These are phyloP conservation scores for Cyprinella venusta DNA, from an alignment of 2,797 vertebrate genomes.

Conservation along the genomic window DNA sequence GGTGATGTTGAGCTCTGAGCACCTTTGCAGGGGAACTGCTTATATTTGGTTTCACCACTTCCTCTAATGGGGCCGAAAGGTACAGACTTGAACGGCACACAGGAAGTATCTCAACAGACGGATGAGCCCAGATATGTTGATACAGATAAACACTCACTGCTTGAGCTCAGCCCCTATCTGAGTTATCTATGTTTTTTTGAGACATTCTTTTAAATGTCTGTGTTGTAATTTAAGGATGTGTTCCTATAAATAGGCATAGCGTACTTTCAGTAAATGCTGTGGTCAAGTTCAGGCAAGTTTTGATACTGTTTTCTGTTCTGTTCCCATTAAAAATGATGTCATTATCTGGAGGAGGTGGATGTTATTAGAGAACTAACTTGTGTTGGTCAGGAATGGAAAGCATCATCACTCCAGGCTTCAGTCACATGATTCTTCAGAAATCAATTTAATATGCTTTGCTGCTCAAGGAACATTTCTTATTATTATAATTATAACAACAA, in stretches of 20 bases:
- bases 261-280: neutral
- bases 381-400: neutral
- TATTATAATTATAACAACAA: neutral
- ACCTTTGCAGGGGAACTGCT: conserved; percentile 35
- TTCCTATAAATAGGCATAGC: neutral
- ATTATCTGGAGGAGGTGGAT: neutral
- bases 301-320: neutral
- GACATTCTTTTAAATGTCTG: conserved; percentile 6
- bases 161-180: neutral
- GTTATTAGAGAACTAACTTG: neutral
- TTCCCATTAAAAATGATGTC: neutral
- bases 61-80: conserved; percentile 53
- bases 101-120: conserved; percentile 48
- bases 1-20: conserved; percentile 13
- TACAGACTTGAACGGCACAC: conserved; percentile 47
- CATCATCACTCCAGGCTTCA: neutral
- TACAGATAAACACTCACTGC: conserved; percentile 11
- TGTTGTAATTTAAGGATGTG: conserved; percentile 7
- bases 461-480: neutral
- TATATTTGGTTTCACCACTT: conserved; percentile 54
- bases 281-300: neutral
- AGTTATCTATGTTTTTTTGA: neutral
- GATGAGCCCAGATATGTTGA: neutral
- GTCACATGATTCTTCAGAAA: neutral
- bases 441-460: neutral